Evolutionary conservation across 2,113 vertebrate species (phyloP), one percentile per base, ranked within the genome.

Genomic region (Pollachius pollachius): DNA sequence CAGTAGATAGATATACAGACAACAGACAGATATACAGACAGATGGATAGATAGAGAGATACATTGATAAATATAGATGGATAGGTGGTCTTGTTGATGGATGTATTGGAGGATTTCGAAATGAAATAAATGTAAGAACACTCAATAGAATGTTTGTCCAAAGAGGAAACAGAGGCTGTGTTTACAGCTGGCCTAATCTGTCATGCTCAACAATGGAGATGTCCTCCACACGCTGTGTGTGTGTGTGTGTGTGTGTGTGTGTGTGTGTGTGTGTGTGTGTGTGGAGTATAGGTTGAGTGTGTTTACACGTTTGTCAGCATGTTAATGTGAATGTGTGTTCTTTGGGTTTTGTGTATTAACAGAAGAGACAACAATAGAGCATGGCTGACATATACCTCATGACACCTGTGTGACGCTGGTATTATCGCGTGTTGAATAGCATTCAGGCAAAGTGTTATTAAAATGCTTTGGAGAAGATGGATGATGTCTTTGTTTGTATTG

Each of bases 201-300:
- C 87, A 88, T 65, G 15, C 77, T 81, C 80, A 81, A 88, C 82
- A 88, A 87, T 80, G 73, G 79, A 78, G 76, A 83, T 62, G 75
- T 81, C 74, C 60, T 72, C 73, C 78, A 87, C 84, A 86, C 74
- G 3, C 68, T 71, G 54, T 27, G n/a, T 72, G 65, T 71, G 52
- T 62, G 25, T 84, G 74, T 25, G 21, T 68, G 13, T 21, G 15
- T 56, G 9, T 25, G n/a, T 48, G 21, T 63, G 21, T 61, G 59
- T 25, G 59, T 25, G 7, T 61, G 59, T 25, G 21, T 62, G 61
- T 62, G 4, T 27, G 30, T 11, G 54, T 61, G 63, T 57, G 21
- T 27, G 67, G 30, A 30, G 30, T 30, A 2, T 30, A 8, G 15
- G 21, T 23, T 60, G 19, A 56, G 15, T 61, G 37, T 37, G 74